phyloP scores from a whole-genome alignment of 1,140 invertebrate genomes.

The Zeugodacus cucurbitae region DNA sequence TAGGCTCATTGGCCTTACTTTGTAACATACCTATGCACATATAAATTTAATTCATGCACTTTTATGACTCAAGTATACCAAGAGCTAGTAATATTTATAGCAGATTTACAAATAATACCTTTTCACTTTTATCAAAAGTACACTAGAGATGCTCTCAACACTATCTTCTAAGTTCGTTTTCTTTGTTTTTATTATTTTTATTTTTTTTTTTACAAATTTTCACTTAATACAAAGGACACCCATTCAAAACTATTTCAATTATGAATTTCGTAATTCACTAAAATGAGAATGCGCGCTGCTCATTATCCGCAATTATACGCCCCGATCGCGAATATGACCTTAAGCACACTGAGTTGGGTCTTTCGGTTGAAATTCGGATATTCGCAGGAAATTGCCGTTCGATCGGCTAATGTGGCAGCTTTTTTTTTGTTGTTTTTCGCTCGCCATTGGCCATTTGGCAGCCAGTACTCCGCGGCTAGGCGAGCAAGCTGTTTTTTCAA shows the following conservation, averaged over 20 bases:
- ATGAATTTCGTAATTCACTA: neutral
- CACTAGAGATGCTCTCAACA: neutral
- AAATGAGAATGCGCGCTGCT: neutral
- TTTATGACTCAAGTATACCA: neutral
- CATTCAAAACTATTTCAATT: neutral
- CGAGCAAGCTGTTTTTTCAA: neutral
- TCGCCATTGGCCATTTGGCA: neutral
- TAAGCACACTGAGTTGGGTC: constrained; percentile 14
- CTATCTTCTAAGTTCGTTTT: neutral
- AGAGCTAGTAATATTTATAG: constrained; percentile 21
- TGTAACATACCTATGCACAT: neutral
- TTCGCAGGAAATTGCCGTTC: constrained; percentile 5
- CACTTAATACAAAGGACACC: too few relatives aligned
- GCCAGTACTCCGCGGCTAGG: neutral
- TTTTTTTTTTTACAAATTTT: neutral
- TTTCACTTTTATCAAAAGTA: neutral
- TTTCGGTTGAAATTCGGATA: constrained; percentile 16
- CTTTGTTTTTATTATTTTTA: neutral
- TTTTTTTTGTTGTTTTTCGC: neutral
- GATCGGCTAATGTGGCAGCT: neutral
- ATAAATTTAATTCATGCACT: neutral
- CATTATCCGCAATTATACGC: neutral
- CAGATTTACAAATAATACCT: constrained; percentile 15
- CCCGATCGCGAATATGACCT: constrained; percentile 32
- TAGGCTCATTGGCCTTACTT: neutral